These are phyloP conservation scores for Chiloscyllium plagiosum DNA, from an alignment of 2,113 vertebrate genomes.

Conservation along the genomic window DNA sequence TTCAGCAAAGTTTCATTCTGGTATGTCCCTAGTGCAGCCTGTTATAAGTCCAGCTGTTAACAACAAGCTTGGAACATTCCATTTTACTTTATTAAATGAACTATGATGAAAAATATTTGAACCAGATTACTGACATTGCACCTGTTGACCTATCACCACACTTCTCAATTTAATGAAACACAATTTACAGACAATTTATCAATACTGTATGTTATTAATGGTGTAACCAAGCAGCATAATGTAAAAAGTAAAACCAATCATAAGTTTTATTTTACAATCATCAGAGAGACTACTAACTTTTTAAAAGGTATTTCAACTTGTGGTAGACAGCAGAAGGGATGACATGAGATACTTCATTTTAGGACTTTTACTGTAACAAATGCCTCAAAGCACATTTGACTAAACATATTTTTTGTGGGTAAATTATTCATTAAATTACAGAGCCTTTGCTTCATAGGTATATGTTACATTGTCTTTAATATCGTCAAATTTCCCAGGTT, in stretches of 20 bases:
- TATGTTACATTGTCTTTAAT: too few relatives aligned
- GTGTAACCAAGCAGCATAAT: background rate
- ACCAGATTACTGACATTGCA: background rate
- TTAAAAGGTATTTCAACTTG: too few relatives aligned
- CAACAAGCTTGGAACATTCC: background rate
- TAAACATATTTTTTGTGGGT: too few relatives aligned
- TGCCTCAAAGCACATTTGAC: too few relatives aligned
- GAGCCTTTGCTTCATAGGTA: too few relatives aligned
- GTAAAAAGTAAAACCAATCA: background rate
- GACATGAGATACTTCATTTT: too few relatives aligned
- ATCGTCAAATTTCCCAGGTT: too few relatives aligned
- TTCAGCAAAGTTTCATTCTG: background rate
- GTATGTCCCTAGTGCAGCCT: background rate
- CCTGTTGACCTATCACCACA: background rate
- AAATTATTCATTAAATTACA: too few relatives aligned
- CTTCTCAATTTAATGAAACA: too few relatives aligned
- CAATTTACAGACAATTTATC: background rate
- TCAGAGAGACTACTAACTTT: too few relatives aligned
- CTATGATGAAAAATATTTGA: background rate
- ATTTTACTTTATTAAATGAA: background rate
- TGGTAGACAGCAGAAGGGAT: too few relatives aligned
- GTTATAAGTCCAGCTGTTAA: background rate
- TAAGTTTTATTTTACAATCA: background rate
- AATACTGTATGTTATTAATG: background rate
- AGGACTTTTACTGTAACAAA: too few relatives aligned